These are phyloP conservation scores for Xenops minutus DNA, from an alignment of 2,797 vertebrate species.

Conservation along the genomic window DNA sequence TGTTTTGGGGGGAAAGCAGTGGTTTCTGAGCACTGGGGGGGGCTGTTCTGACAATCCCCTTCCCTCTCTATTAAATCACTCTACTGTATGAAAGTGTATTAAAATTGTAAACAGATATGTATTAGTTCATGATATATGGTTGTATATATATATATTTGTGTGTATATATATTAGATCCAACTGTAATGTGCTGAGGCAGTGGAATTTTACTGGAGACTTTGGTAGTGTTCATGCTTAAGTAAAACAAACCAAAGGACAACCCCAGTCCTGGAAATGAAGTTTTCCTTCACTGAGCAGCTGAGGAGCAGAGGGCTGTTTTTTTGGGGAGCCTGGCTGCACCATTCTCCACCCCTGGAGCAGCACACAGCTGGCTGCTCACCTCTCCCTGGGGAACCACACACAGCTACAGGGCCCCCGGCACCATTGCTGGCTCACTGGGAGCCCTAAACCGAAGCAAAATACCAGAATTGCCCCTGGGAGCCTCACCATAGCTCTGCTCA, in stretches of 20 bases:
- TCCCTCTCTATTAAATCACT: neutral
- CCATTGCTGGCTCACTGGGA: neutral
- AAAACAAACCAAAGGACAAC: neutral
- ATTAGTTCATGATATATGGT: neutral
- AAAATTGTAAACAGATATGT: neutral
- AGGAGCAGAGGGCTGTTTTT: neutral
- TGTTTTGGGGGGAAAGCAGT: neutral
- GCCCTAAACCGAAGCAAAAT: neutral
- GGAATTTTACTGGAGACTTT: neutral
- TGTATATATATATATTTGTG: neutral
- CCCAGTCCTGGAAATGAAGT: neutral
- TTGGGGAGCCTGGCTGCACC: accelerated
- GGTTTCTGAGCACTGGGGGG: neutral
- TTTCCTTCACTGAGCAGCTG: neutral
- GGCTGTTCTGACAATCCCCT: neutral
- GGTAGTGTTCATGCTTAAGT: neutral
- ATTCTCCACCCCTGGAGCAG: neutral
- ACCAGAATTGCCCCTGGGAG: neutral
- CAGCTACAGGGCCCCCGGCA: neutral
- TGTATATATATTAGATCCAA: neutral
- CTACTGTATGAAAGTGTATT: neutral
- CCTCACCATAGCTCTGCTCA: neutral
- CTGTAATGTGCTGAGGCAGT: neutral
- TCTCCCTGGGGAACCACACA: neutral
- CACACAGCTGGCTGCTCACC: neutral